Base-by-base conservation (phyloP, 2,888 invertebrate genomes). In the Dusona sp. region DNA sequence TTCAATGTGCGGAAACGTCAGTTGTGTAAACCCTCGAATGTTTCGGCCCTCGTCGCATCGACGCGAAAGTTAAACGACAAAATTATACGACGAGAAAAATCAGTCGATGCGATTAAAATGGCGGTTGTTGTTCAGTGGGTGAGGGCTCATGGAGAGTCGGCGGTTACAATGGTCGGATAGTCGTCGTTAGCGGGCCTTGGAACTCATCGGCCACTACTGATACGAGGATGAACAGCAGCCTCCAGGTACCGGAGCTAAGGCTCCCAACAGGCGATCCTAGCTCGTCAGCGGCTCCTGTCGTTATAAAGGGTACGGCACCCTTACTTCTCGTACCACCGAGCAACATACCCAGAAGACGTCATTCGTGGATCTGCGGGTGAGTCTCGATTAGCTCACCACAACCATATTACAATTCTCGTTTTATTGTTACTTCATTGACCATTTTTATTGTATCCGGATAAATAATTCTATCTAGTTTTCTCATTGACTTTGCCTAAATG, bases 341-440 rank as follows among this genome's bases (percentile, higher is more conserved):
- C 51, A 95, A 94, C 64, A 95, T 95, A 91, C 96, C 96, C 33
- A 95, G 96, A 82, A 95, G 97, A 78, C 95, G 97, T 88, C 97
- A 97, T 94, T 97, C 97, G 88, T 97, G 97, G 97, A 97, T 97
- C 92, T 97, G 97, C 93, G 95, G 97, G 97, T 97, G 94, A 96
- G 96, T 95, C 45, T 65, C 45, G 57, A 64, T 54, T 48, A 25
- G 54, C 42, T 82, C 61, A 54, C 25, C 70, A 9, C n/a, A 67
- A 74, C 33, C 25, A 81, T 48, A 67, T 42, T 9, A n/a, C 45
- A 36, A 75, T 45, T 57, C 19, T 22, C 22, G 0, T 68, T 51
- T 79, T 9, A 42, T 68, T 54, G 9, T 57, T 25, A 3, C 16
- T n/a, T 25, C 29, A 4, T 38, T n/a, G 11, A 22, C 0, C 42